phyloP scores from a whole-genome alignment of 1,140 invertebrate genomes.

The Drosophila sproati region DNA sequence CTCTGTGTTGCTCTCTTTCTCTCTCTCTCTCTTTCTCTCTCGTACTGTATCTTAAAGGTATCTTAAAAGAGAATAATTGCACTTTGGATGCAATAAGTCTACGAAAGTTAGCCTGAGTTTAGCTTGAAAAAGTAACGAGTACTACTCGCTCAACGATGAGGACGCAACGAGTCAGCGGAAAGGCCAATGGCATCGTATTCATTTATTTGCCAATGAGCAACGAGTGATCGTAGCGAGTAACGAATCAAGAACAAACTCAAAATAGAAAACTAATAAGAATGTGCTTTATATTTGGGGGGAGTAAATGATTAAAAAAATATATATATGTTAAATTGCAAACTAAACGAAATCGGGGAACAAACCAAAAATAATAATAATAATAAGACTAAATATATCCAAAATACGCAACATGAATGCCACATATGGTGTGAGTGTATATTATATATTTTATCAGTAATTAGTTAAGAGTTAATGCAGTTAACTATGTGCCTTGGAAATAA shows the following conservation, averaged over 20 bases:
- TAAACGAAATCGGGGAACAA: conserved; percentile 2
- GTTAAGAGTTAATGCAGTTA: neutral
- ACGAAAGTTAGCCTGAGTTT: neutral
- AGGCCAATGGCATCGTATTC: neutral
- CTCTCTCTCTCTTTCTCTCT: conserved; percentile 1
- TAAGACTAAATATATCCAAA: neutral
- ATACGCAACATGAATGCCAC: neutral
- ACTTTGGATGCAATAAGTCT: conserved; percentile 19
- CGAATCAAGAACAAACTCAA: neutral
- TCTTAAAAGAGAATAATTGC: conserved; percentile 26
- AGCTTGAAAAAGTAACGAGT: conserved; percentile 11
- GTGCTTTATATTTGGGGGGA: neutral
- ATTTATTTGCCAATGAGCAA: neutral
- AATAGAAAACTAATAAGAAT: neutral
- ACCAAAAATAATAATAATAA: conserved; percentile 12
- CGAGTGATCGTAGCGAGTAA: conserved; percentile 1
- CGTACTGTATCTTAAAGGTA: neutral
- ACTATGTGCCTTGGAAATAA: neutral
- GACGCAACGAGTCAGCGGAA: neutral
- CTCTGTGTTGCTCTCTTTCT: neutral
- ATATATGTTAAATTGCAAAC: neutral
- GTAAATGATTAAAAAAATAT: neutral
- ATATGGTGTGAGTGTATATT: neutral
- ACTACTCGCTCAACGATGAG: neutral
- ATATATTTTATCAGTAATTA: conserved; percentile 12